A percentile compares a stretch with the other conserved stretches of the same genome.
Conservation (phyloP, 37 sponge, comb jelly and placozoan species). For the Oscarella lobularis region DNA sequence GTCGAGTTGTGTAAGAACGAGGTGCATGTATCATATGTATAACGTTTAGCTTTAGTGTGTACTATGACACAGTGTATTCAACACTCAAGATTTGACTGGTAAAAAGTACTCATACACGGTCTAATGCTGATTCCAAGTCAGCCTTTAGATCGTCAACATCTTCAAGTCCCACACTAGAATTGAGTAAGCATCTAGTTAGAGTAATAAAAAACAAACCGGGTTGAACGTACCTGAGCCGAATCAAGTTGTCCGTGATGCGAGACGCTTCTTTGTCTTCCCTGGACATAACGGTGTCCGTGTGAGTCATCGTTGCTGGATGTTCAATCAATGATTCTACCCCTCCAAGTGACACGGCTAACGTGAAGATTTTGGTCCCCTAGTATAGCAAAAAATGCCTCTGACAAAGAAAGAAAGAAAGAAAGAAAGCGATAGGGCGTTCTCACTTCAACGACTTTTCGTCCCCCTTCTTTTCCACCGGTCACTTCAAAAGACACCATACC, state of each 20-base stretch:
- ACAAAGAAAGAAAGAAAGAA: too few relatives aligned
- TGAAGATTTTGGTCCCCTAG: slow-evolving; percentile 31
- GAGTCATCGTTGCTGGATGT: slow-evolving; percentile 49
- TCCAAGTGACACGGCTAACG: slow-evolving; percentile 52
- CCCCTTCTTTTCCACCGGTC: slow-evolving; percentile 22
- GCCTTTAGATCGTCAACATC: slow-evolving; percentile 31
- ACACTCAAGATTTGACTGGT: too few relatives aligned
- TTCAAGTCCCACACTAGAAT: slow-evolving; percentile 42
- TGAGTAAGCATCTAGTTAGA: too few relatives aligned
- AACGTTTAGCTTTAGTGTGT: too few relatives aligned
- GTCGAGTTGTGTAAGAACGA: too few relatives aligned
- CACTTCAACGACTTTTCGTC: slow-evolving; percentile 27
- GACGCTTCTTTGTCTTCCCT: slow-evolving; percentile 3
- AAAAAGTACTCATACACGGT: too few relatives aligned
- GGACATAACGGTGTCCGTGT: slow-evolving; percentile 12
- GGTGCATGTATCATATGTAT: too few relatives aligned
- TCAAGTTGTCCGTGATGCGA: slow-evolving; percentile 36
- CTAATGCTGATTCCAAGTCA: slow-evolving; percentile 45
- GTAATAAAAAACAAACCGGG: background rate
- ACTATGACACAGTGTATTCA: too few relatives aligned
- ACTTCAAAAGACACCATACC: slow-evolving; percentile 59
- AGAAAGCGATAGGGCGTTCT: background rate
- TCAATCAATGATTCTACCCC: slow-evolving; percentile 43
- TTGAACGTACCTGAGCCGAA: slow-evolving; percentile 28
- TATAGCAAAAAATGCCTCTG: background rate